Evolutionary conservation across 2,888 invertebrate species (phyloP).

Genomic region (Pristionchus entomophagus): DNA sequence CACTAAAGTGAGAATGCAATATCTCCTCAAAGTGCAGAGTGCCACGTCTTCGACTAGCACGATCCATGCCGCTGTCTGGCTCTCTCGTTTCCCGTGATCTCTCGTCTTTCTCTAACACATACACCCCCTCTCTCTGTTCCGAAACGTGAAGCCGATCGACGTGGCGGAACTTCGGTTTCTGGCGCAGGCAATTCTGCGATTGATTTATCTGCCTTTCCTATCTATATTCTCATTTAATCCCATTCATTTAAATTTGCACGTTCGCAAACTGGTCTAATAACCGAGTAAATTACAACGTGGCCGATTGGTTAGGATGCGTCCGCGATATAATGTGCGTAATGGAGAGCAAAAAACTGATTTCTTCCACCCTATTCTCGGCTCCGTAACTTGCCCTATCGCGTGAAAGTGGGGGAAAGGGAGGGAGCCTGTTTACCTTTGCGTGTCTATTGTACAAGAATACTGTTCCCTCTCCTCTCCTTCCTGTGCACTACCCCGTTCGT

Average conservation of each 20-base stretch:
- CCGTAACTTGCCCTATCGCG: neutral
- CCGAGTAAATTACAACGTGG: no score
- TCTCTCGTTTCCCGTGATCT: neutral
- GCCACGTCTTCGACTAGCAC: neutral
- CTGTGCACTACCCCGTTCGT: neutral
- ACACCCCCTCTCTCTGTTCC: neutral
- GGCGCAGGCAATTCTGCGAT: no score
- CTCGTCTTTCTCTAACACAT: neutral
- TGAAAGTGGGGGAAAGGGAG: neutral
- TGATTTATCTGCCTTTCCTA: no score
- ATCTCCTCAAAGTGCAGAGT: neutral
- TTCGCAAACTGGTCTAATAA: no score
- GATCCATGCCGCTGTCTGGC: neutral
- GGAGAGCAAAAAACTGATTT: no score
- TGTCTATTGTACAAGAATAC: slow-evolving; percentile 34
- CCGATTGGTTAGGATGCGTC: no score
- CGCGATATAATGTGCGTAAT: no score
- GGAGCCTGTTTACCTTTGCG: slow-evolving; percentile 27
- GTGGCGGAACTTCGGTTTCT: no score
- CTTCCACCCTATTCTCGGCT: slow-evolving; percentile 13
- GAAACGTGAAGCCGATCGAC: no score
- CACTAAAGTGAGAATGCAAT: neutral
- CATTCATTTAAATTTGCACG: no score
- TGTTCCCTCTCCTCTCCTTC: neutral
- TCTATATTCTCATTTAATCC: no score